Evolutionary conservation across 2,797 vertebrate species (phyloP).

Genomic region (Paguma larvata): DNA sequence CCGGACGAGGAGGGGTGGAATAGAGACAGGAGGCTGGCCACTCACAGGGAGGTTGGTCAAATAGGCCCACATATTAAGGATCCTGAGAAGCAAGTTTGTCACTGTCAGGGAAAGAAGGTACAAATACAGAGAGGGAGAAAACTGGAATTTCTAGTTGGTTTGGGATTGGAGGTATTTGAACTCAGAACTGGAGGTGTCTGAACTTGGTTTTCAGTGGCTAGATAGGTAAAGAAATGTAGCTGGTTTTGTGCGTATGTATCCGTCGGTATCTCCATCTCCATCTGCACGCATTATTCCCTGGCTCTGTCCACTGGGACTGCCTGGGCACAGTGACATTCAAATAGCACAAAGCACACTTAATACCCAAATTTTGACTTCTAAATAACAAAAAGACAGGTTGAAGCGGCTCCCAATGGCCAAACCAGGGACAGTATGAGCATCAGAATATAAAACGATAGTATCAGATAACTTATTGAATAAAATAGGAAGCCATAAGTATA

Average conservation of each 20-base stretch:
- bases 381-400: neutral
- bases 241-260: neutral
- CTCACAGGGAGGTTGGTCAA: too few relatives aligned
- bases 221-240: neutral
- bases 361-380: neutral
- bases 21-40: too few relatives aligned
- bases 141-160: neutral
- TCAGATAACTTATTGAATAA: neutral
- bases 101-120: neutral
- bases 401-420: neutral
- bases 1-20: accelerated
- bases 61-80: neutral
- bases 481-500: neutral
- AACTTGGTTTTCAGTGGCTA: neutral
- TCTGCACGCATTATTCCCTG: too few relatives aligned
- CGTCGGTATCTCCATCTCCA: neutral
- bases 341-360: neutral
- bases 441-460: neutral
- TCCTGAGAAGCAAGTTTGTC: neutral
- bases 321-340: neutral
- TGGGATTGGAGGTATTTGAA: neutral
- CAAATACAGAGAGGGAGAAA: neutral
- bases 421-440: neutral
- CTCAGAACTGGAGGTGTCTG: neutral
- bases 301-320: neutral